Evolutionary conservation across 2,113 vertebrate species (phyloP), one percentile per base, ranked within the genome.

Genomic region (Carassius carassius): DNA sequence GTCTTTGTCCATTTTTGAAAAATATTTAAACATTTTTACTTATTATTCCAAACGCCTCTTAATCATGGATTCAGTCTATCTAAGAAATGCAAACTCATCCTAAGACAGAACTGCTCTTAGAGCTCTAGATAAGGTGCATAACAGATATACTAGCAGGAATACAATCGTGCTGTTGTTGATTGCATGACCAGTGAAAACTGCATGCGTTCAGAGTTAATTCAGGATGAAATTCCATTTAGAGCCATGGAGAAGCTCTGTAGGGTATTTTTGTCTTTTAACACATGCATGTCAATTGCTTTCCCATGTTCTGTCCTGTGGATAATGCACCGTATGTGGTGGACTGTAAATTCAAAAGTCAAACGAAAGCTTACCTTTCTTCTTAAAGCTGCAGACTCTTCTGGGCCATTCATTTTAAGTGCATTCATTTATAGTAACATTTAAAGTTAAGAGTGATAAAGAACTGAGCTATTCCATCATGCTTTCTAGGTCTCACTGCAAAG

Each of bases 1-100:
- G 70, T 89, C 81, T 85, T 84, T 89, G 3, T 83, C 11, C 92
- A 92, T 93, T 87, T 86, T 90, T 56, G 14, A 23, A 35, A 81
- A 62, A 58, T 56, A 29, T 41, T 58, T 51, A 14, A 37, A 37
- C 82, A 63, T 78, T 72, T 51, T 84, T 12, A 19, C 49, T 79
- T 21, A 37, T 29, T 32, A 44, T 58, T 17, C 17, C 12, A 58
- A 73, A 78, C 13, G 16, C 44, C 78, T 62, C 35, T 73, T 29
- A 76, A 44, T 77, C 67, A 13, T 13, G 14, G 11, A 5, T 47
- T 65, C 32, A 29, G 77, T 51, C n/a, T 63, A 13, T 63, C 62
- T 35, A 10, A 32, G 58, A 80, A 80, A 80, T 49, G n/a, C 14
- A 5, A 62, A 32, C 78, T 86, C 72, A 81, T 78, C 81, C 81